Base-by-base conservation (phyloP, 2,113 vertebrate genomes). In the Campylorhamphus procurvoides region DNA sequence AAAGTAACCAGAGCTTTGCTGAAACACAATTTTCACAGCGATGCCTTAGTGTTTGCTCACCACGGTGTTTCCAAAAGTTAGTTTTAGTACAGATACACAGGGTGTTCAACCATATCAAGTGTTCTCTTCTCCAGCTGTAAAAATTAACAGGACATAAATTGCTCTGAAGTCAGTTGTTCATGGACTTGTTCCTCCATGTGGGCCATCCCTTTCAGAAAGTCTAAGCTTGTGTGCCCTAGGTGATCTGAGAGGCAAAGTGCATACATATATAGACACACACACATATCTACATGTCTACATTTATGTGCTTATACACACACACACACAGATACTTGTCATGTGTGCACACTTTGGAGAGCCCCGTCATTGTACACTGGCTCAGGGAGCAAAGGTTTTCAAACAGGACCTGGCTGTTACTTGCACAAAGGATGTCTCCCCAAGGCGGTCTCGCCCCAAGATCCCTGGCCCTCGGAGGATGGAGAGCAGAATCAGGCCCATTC, bases 111-210 rank as follows among this genome's bases (percentile, higher is more conserved):
- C 16, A 14, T 39, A 40, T 10, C 29, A 91, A 86, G 55, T 35
- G 59, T 44, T 90, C 82, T 93, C 74, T 79, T 80, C 42, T 69
- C 68, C 78, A 78, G 83, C 71, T 93, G 71, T 37, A 85, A 96
- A 92, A 94, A 84, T 91, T 58, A 96, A 52, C 78, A 84, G 27
- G 56, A 77, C 39, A 33, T 89, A 81, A 89, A 90, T 78, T 12
- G 18, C 62, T 82, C 50, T 69, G 7, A 88, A 93, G 44, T 50
- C 17, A 6, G 33, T 84, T 85, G 58, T 62, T 95, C 59, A 73
- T 89, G 52, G 46, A 66, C 50, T 75, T 2, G 0, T 33, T 39
- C 56, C 37, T 82, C 55, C 47, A 25, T 15, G 14, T 46, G 46
- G 37, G 7, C 18, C 24, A 31, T 14, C 13, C 27, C 7, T 17